Evolutionary conservation across 1,140 invertebrate species (phyloP).

Genomic region (Maconellicoccus hirsutus): DNA sequence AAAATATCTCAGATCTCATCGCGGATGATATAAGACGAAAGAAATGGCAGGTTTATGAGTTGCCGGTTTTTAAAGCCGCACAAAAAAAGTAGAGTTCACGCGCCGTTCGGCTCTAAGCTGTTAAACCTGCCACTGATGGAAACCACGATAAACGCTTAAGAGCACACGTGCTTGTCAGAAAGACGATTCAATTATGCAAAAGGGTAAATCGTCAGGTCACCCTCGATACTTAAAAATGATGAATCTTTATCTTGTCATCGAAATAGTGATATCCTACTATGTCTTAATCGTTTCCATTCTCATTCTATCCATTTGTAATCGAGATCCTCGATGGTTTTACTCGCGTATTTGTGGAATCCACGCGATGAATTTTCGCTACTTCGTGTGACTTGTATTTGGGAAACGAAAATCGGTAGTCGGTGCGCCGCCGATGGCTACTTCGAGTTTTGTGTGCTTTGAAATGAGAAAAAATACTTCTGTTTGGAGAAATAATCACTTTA

Average conservation of each 20-base stretch:
- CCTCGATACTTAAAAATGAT: conserved; percentile 9
- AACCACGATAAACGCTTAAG: background rate
- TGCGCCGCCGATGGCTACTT: too few relatives aligned
- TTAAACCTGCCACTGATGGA: background rate
- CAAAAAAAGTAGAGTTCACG: background rate
- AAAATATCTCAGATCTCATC: background rate
- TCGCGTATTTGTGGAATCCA: too few relatives aligned
- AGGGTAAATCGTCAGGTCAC: conserved; percentile 7
- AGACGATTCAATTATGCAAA: background rate
- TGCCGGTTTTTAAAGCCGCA: background rate
- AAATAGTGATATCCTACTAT: conserved; percentile 4
- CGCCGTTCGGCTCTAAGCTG: background rate
- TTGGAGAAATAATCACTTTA: background rate
- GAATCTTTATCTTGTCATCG: conserved; percentile 8
- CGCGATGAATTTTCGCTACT: too few relatives aligned
- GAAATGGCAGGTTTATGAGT: conserved; percentile 3
- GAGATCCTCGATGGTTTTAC: too few relatives aligned
- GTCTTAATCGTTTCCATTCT: background rate
- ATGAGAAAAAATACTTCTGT: background rate
- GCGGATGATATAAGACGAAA: background rate
- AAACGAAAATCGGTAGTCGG: too few relatives aligned
- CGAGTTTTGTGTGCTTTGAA: background rate
- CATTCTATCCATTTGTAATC: too few relatives aligned
- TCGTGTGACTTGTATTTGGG: too few relatives aligned
- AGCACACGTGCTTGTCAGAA: conserved; percentile 2